phyloP scores from a whole-genome alignment of 1,140 invertebrate genomes.

The Ceratosolen fusciceps region DNA sequence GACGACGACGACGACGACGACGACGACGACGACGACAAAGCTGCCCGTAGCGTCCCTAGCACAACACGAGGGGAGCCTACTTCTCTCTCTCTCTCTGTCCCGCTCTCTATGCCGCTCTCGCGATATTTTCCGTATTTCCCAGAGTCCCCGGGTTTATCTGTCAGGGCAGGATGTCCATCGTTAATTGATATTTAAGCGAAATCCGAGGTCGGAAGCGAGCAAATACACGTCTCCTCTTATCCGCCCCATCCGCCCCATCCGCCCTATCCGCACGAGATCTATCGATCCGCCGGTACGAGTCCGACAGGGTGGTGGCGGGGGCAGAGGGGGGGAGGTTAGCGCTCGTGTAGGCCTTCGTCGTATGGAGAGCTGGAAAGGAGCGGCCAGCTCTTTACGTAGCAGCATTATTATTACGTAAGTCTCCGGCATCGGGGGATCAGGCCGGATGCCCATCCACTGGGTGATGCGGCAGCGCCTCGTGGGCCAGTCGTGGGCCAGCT shows the following conservation, averaged over 20 bases:
- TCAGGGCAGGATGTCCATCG: neutral
- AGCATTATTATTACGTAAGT: too few species aligned
- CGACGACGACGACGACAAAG: neutral
- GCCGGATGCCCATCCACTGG: too few species aligned
- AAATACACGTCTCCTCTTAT: neutral
- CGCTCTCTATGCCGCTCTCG: neutral
- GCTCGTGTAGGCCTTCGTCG: too few species aligned
- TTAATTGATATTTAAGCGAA: constrained; percentile 39
- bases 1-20: neutral
- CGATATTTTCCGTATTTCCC: constrained; percentile 17
- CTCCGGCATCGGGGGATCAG: neutral
- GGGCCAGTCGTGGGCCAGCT: neutral
- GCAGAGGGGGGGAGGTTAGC: constrained; percentile 25
- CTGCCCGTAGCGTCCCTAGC: too few species aligned
- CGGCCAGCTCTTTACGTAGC: too few species aligned
- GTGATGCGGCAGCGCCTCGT: too few species aligned
- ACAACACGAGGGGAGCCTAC: neutral
- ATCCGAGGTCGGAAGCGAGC: neutral
- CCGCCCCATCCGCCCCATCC: neutral
- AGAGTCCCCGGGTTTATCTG: neutral
- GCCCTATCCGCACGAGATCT: constrained; percentile 33
- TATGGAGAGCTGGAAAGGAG: too few species aligned
- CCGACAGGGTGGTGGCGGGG: neutral
- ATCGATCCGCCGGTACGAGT: constrained; percentile 3
- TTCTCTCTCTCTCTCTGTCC: neutral